phyloP scores from a whole-genome alignment of 2,113 vertebrate genomes.

The Centropristis striata region DNA sequence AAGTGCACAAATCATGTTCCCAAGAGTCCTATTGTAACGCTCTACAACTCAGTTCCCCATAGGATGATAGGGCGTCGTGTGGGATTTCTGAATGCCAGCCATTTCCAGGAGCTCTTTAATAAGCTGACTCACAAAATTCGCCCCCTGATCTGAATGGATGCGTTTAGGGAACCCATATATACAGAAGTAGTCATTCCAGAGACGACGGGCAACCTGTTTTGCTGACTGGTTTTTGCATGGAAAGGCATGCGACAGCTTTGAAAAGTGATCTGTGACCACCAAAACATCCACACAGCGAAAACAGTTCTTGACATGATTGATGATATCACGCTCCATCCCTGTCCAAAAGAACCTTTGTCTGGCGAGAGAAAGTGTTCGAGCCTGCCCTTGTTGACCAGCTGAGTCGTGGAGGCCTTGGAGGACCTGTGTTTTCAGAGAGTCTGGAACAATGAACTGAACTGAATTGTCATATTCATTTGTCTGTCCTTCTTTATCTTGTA shows the following conservation, averaged over 20 bases:
- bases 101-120: conserved; percentile 22
- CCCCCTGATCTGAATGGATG: conserved; percentile 40
- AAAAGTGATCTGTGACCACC: conserved; percentile 28
- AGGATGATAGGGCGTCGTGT: conserved; percentile 12
- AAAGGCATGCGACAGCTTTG: not conserved
- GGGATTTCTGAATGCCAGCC: conserved; percentile 13
- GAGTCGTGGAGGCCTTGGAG: conserved; percentile 13
- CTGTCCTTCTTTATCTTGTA: conserved; percentile 20
- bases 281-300: conserved; percentile 15
- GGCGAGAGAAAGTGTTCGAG: conserved; percentile 17
- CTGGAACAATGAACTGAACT: conserved; percentile 30
- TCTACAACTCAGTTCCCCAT: not conserved
- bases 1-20: not conserved
- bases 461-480: not conserved
- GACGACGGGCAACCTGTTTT: not conserved
- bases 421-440: not conserved
- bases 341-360: conserved; percentile 49
- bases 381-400: conserved; percentile 33
- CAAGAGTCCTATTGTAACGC: conserved; percentile 18
- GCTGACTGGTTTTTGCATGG: conserved; percentile 1
- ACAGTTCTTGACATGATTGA: conserved; percentile 23
- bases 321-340: conserved; percentile 26
- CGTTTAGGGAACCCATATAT: conserved; percentile 28
- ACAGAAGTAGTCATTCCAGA: conserved; percentile 12
- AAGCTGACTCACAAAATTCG: conserved; percentile 30